Base-by-base conservation (phyloP, 2,888 invertebrate genomes). In the Drosophila helvetica region DNA sequence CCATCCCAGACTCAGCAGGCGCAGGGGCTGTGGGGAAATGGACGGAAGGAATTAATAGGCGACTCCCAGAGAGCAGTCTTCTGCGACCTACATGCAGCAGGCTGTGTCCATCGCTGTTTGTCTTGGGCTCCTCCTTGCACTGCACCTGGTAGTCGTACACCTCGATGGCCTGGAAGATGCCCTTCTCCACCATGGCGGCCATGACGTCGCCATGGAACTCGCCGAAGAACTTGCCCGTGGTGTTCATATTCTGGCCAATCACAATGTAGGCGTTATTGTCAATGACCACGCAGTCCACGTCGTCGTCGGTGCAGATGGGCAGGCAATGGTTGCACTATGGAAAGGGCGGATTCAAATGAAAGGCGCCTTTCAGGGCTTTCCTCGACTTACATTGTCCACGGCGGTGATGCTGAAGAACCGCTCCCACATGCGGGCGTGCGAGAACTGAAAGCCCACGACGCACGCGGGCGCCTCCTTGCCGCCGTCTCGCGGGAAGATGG, bases 211-310 rank as follows among this genome's bases (percentile, higher is more conserved):
- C 95, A 27, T 96, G 93, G 53, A 79, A 82, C 72, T 95, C 95
- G 0, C 98, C 98, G 90, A 98, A 97, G 92, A 98, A 98, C 80
- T 93, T 93, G 0, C 98, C 98, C 0, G 96, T 96, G 55, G 96
- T 93, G 45, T 94, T 93, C 42, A 93, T 92, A 19, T 94, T 93
- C 80, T 95, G 94, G 1, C 92, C 90, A 0, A 96, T 94, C 10
- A 97, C 93, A 1, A 98, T 94, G 90, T 97, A 98, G 0, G 98
- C 98, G 84, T 97, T 97, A 90, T 96, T 96, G 90, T 98, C 98
- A 47, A 98, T 93, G n/a, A 98, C 93, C 90, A 96, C 98, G 90
- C 98, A 98, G 75, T 96, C 95, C 77, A 95, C 93, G 50, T 93
- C 93, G 30, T 94, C 93, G n/a, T 93, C 93, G 64, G 93, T 92